A percentile compares a stretch with the other conserved stretches of the same genome.
These are phyloP conservation scores for Hoplias malabaricus DNA, from an alignment of 2,113 vertebrate species.

Conservation along the genomic window DNA sequence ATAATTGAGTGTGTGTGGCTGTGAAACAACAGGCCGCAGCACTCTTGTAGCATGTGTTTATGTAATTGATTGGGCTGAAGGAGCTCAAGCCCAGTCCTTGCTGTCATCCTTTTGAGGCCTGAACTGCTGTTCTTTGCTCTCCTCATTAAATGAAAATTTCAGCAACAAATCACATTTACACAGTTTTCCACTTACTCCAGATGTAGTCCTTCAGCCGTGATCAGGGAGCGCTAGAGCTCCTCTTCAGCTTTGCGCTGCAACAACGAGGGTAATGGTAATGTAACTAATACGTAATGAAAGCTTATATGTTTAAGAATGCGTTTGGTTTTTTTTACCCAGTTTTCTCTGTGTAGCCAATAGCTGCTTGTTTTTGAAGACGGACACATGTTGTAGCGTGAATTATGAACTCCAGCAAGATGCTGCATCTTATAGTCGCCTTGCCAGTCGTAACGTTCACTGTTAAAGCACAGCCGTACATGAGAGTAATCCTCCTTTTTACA, in stretches of 20 bases:
- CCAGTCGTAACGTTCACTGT: too few relatives aligned
- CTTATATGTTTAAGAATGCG: not conserved
- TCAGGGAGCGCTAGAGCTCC: not conserved
- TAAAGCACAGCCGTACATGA: not conserved
- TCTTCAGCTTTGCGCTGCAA: not conserved
- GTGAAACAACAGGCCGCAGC: constrained; percentile 26
- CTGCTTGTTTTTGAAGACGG: too few relatives aligned
- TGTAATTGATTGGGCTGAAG: constrained; percentile 28
- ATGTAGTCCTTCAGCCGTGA: not conserved
- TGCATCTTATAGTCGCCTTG: too few relatives aligned
- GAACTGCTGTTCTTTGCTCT: not conserved
- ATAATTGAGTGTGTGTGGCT: constrained; percentile 30
- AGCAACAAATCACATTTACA: not conserved
- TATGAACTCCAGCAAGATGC: too few relatives aligned
- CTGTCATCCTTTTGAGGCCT: constrained; percentile 1
- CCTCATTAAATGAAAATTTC: not conserved
- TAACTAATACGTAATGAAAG: not conserved
- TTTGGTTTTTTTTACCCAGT: too few relatives aligned
- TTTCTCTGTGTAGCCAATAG: too few relatives aligned
- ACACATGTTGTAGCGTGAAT: too few relatives aligned
- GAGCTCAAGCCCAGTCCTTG: constrained; percentile 4
- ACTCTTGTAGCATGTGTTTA: constrained; percentile 33
- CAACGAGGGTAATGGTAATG: not conserved
- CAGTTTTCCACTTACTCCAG: not conserved
- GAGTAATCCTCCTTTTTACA: not conserved